phyloP scores from a whole-genome alignment of 2,888 invertebrate species.

The Mimumesa dahlbomi region DNA sequence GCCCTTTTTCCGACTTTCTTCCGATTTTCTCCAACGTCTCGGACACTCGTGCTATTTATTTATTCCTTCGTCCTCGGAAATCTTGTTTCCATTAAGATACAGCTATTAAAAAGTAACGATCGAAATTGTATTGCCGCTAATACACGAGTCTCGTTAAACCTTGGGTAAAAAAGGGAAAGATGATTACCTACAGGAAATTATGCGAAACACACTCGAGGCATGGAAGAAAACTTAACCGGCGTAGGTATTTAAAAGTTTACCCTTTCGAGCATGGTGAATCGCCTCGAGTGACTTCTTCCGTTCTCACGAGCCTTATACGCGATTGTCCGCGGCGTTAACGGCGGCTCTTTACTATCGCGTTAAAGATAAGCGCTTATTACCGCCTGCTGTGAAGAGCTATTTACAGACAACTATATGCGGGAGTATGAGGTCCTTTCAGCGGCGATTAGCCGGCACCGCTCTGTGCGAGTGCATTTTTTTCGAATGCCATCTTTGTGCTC shows the following conservation, averaged over 20 bases:
- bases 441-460: conserved; percentile 42
- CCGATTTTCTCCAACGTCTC: conserved; percentile 30
- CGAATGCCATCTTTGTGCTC: conserved; percentile 18
- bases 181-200: no score
- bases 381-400: conserved; percentile 62
- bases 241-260: conserved; percentile 40
- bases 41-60: conserved; percentile 1
- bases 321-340: conserved; percentile 70
- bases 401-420: conserved; percentile 55
- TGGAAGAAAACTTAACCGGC: conserved; percentile 4
- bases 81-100: no score
- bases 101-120: no score
- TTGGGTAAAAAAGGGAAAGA: no score
- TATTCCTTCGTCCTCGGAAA: no score
- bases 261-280: conserved; percentile 33
- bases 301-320: conserved; percentile 61
- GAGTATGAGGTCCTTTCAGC: conserved; percentile 40
- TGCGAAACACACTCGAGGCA: no score
- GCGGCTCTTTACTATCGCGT: conserved; percentile 71
- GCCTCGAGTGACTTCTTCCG: conserved; percentile 63
- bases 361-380: conserved; percentile 74
- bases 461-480: conserved; percentile 42
- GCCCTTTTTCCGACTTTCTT: conserved; percentile 23
- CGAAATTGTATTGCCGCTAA: no score
- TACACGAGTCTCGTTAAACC: no score